Evolutionary conservation across 2,797 vertebrate species (phyloP).

Genomic region (Melanitta fusca): DNA sequence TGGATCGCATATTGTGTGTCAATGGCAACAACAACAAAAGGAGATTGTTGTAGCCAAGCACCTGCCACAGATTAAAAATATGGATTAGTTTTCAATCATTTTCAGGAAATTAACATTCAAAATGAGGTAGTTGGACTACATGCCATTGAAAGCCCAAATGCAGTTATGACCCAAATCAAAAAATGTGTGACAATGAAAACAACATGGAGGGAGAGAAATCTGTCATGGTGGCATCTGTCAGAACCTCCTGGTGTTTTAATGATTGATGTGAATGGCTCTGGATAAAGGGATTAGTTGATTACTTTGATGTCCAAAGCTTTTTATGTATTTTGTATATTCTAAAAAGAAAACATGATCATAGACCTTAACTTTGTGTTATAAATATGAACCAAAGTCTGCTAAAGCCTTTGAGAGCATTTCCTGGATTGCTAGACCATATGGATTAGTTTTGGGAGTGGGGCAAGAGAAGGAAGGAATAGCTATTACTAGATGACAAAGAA

Average conservation of each 20-base stretch:
- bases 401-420: neutral
- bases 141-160: slow-evolving; percentile 27
- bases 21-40: slow-evolving; percentile 27
- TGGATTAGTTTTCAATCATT: slow-evolving; percentile 34
- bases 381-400: neutral
- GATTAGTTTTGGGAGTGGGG: neutral
- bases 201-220: neutral
- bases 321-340: neutral
- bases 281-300: slow-evolving; percentile 30
- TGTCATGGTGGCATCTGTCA: slow-evolving; percentile 17
- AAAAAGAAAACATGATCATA: neutral
- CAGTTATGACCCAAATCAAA: slow-evolving; percentile 50
- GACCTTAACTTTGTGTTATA: neutral
- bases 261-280: slow-evolving; percentile 11
- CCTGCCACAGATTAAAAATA: slow-evolving; percentile 51
- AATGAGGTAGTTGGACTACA: slow-evolving; percentile 41
- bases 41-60: neutral
- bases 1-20: neutral
- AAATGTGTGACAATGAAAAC: slow-evolving; percentile 54
- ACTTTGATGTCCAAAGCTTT: slow-evolving; percentile 58
- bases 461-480: neutral
- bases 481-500: neutral
- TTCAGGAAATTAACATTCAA: slow-evolving; percentile 61
- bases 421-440: neutral
- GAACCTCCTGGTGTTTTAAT: slow-evolving; percentile 44